Base-by-base conservation (phyloP, 2,888 invertebrate species). In the Morpho achilles region DNA sequence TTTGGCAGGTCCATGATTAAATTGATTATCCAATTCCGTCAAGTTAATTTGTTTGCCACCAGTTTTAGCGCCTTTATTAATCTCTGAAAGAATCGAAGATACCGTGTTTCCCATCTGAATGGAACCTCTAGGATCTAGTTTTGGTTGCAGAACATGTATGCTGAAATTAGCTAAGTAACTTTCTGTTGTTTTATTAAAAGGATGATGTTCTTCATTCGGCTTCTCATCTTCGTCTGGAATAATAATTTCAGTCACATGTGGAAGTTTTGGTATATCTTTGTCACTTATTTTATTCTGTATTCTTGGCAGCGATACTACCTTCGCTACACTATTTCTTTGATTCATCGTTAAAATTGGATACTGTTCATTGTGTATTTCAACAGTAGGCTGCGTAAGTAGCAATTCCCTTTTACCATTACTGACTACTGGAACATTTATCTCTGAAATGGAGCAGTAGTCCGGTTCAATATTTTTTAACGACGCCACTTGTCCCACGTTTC, bases 381-480 rank as follows among this genome's bases (percentile, higher is more conserved):
- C 86, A 69, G 90, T 87, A 68, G 91, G 90, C 80, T 91, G 91
- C 75, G 88, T 87, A 59, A 90, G 87, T 77, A 91, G 84, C 83
- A 91, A 81, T 81, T 89, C 90, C 69, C 91, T 79, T 74, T 89
- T 91, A 67, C 89, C 84, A 76, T 92, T 78, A 82, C 90, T 92
- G 77, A 92, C 91, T 81, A 93, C 93, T 87, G 91, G 91, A 78
- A 93, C 92, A 91, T 93, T 93, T 82, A 95, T 91, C 88, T 95
- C 95, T 67, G 94, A 94, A 82, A 95, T 95, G 74, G 94, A 94
- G 80, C 95, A 95, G 89, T 95, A 95, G 83, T 95, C 94, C 64
- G 94, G 94, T 80, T 95, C 94, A 63, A 87, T 76, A 75, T 75
- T 83, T 71, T 84, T 85, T 61, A 82, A 73, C 74, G 86, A 87